phyloP scores from a whole-genome alignment of 1,140 invertebrate species.

The Apis dorsata region DNA sequence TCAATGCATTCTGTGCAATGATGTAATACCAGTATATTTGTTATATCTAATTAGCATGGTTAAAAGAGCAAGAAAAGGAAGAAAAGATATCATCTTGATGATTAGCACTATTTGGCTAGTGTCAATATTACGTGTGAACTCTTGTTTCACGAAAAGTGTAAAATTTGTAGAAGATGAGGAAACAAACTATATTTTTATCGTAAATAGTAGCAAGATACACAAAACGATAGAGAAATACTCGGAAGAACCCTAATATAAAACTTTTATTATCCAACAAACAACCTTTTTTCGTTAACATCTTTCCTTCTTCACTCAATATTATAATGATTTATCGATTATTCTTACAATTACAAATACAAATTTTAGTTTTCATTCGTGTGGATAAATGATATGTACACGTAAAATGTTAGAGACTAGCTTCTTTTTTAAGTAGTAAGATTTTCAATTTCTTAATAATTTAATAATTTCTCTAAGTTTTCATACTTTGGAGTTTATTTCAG shows the following conservation, averaged over 20 bases:
- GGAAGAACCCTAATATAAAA: background rate
- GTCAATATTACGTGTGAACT: background rate
- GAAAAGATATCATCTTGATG: background rate
- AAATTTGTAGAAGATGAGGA: background rate
- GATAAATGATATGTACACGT: no score
- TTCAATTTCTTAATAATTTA: no score
- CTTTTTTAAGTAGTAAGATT: no score
- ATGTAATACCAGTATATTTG: no score
- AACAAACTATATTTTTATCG: background rate
- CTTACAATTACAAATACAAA: background rate
- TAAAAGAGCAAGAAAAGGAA: background rate
- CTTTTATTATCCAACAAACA: background rate
- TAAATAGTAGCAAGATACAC: background rate
- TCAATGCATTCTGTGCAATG: no score
- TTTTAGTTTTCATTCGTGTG: background rate
- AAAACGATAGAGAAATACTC: background rate
- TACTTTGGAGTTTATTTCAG: no score
- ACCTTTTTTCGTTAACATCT: background rate
- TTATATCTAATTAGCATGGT: background rate
- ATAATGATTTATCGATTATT: background rate
- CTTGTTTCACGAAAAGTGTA: background rate
- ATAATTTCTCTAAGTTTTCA: no score
- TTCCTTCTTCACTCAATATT: no score
- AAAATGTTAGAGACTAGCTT: no score
- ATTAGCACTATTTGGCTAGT: conserved; percentile 3